phyloP scores from a whole-genome alignment of 2,113 vertebrate species.

The Tamias sibiricus region DNA sequence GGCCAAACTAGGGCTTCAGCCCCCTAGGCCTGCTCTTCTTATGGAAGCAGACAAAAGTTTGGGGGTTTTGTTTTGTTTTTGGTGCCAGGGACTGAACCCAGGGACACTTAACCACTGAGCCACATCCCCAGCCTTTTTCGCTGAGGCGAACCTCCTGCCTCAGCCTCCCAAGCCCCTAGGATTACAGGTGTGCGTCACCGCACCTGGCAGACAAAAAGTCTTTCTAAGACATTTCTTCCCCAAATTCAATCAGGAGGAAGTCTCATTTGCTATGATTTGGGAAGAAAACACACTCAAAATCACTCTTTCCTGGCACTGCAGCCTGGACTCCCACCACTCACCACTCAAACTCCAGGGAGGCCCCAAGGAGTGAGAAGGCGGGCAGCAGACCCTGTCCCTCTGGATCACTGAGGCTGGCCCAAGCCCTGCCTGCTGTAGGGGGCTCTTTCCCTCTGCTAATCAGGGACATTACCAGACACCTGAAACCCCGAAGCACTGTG shows the following conservation, averaged over 20 bases:
- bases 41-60: neutral
- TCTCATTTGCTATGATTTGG: neutral
- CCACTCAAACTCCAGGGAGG: neutral
- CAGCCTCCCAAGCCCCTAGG: too few relatives aligned
- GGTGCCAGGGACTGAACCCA: too few relatives aligned
- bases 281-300: neutral
- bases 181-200: too few relatives aligned
- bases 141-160: too few relatives aligned
- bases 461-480: neutral
- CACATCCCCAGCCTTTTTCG: neutral
- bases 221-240: neutral
- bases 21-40: too few relatives aligned
- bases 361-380: neutral
- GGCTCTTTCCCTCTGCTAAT: neutral
- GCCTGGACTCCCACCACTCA: neutral
- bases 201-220: neutral
- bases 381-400: neutral
- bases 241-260: neutral
- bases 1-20: neutral
- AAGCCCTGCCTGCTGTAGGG: neutral
- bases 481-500: neutral
- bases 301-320: neutral
- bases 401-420: neutral
- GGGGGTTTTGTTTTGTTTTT: too few relatives aligned
- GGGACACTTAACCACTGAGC: too few relatives aligned